A percentile compares a stretch with the other conserved stretches of the same genome.
phyloP scores from a whole-genome alignment of 2,113 vertebrate genomes.

The Hymenochirus boettgeri region DNA sequence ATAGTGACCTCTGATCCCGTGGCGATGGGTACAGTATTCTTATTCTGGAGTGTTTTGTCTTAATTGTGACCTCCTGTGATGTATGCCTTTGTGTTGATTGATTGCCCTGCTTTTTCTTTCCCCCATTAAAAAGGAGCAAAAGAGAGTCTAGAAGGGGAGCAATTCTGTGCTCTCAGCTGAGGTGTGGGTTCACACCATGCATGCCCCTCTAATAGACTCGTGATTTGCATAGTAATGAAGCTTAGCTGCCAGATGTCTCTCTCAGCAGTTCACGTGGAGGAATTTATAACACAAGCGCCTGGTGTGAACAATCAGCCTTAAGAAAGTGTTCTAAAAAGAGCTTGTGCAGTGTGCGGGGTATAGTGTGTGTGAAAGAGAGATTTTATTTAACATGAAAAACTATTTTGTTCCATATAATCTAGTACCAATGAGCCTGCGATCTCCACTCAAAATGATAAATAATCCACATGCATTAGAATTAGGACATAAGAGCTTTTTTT shows the following conservation, averaged over 20 bases:
- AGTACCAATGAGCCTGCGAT: too few species aligned
- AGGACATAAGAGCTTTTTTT: too few species aligned
- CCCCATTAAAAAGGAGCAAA: background rate
- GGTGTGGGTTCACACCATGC: slow-evolving; percentile 26
- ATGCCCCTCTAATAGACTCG: slow-evolving; percentile 25
- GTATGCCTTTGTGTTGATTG: slow-evolving; percentile 4
- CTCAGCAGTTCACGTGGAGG: slow-evolving; percentile 15
- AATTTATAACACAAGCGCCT: slow-evolving; percentile 17
- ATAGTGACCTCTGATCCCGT: background rate
- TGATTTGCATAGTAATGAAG: slow-evolving; percentile 36
- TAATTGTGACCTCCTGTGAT: slow-evolving; percentile 6
- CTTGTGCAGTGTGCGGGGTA: background rate
- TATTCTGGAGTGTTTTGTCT: background rate
- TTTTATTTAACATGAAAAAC: too few species aligned
- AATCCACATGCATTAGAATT: too few species aligned
- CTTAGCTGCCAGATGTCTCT: slow-evolving; percentile 33
- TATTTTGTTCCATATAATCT: too few species aligned
- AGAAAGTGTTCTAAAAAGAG: background rate
- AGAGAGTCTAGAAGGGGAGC: background rate
- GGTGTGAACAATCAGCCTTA: slow-evolving; percentile 13
- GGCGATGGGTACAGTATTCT: background rate
- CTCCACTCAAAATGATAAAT: too few species aligned
- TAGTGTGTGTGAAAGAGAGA: too few species aligned
- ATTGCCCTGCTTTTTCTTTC: background rate
- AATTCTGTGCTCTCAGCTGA: slow-evolving; percentile 23